These are phyloP conservation scores for Drosophila algonquin DNA, from an alignment of 2,888 invertebrate species.

Conservation along the genomic window DNA sequence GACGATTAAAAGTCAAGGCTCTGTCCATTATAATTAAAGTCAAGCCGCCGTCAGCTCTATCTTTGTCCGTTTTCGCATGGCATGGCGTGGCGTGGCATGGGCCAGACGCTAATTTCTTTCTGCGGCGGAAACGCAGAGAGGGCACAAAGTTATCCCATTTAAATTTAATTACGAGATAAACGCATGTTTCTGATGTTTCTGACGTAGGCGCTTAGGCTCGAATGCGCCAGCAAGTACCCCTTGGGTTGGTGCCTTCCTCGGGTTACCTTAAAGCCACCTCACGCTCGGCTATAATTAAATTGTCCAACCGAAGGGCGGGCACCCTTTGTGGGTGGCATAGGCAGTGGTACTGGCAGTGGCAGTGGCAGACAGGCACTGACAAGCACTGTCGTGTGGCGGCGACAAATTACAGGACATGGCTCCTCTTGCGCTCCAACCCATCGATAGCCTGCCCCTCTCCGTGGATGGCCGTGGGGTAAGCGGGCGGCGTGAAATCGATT, in stretches of 20 bases:
- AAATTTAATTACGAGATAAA: slow-evolving; percentile 77
- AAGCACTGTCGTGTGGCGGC: slow-evolving; percentile 44
- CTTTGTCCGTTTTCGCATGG: slow-evolving; percentile 26
- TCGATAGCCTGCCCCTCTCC: slow-evolving; percentile 30
- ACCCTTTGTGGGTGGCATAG: no score
- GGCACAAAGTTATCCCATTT: slow-evolving; percentile 67
- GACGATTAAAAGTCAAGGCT: slow-evolving; percentile 15
- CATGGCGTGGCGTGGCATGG: slow-evolving; percentile 8
- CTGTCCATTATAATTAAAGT: slow-evolving; percentile 30
- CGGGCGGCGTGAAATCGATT: slow-evolving; percentile 68
- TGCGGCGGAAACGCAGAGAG: slow-evolving; percentile 30
- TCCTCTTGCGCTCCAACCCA: slow-evolving; percentile 38
- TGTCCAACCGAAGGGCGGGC: slow-evolving; percentile 28
- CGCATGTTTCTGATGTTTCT: slow-evolving; percentile 49
- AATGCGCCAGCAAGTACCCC: slow-evolving; percentile 23
- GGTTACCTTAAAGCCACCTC: slow-evolving; percentile 40
- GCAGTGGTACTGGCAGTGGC: no score
- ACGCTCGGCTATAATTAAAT: slow-evolving; percentile 47
- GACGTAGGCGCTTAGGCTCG: slow-evolving; percentile 31
- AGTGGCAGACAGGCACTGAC: slow-evolving; percentile 45
- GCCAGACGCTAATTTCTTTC: slow-evolving; percentile 46
- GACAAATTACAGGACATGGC: slow-evolving; percentile 74
- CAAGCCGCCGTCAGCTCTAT: slow-evolving; percentile 5
- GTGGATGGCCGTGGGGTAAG: slow-evolving; percentile 19
- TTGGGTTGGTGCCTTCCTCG: slow-evolving; percentile 1